Conservation (phyloP, 2,113 vertebrate species). For the Illadopsis cleaveri region DNA sequence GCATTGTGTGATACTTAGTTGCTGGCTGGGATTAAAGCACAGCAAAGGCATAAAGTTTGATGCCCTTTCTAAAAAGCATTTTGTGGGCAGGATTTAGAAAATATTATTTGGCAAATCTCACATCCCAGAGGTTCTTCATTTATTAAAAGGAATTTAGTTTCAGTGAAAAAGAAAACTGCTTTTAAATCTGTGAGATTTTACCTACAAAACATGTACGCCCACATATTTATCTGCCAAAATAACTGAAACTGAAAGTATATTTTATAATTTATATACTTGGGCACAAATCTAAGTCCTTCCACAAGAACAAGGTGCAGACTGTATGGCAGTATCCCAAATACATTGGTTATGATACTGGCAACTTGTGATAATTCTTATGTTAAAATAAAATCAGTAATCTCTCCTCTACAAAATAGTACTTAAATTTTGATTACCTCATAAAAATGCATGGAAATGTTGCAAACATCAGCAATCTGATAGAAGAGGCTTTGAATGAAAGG, state of each 20-base stretch:
- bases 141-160: not conserved
- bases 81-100: not conserved
- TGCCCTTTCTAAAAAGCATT: not conserved
- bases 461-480: slow-evolving; percentile 61
- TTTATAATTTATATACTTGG: not conserved
- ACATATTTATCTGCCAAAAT: not conserved
- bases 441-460: slow-evolving; percentile 43
- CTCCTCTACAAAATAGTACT: not conserved
- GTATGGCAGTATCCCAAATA: not conserved
- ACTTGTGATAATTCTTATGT: not conserved
- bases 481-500: slow-evolving; percentile 60
- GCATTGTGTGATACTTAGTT: not conserved
- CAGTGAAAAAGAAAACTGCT: not conserved
- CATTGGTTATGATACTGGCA: not conserved
- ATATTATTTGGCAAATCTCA: not conserved
- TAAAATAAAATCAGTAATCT: not conserved
- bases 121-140: not conserved
- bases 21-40: not conserved
- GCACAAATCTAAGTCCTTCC: not conserved
- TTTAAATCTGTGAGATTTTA: not conserved
- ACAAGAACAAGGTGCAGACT: not conserved
- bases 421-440: slow-evolving; percentile 51
- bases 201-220: accelerated
- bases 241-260: not conserved
- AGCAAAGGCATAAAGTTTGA: not conserved